Evolutionary conservation across 2,888 invertebrate genomes (phyloP).

Genomic region (Andrena flavipes): DNA sequence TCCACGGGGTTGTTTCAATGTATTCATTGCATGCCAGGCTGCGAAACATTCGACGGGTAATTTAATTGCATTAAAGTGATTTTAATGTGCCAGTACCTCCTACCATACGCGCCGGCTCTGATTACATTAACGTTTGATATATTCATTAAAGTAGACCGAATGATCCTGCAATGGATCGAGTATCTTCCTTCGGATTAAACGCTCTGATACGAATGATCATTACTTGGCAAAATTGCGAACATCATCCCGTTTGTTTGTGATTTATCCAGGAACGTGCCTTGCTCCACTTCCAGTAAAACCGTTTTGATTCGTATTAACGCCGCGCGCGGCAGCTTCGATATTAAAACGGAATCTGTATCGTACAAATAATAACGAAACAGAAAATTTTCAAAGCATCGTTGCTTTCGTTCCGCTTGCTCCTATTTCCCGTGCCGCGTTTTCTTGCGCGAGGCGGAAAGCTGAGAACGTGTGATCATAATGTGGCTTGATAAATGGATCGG

Average conservation of each 20-base stretch:
- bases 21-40: not conserved
- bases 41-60: not conserved
- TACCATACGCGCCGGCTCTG: not conserved
- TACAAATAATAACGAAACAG: not conserved
- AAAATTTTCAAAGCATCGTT: not conserved
- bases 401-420: not conserved
- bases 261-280: conserved; percentile 6
- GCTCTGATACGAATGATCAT: not conserved
- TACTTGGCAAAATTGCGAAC: not conserved
- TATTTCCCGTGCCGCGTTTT: not conserved
- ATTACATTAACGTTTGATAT: conserved; percentile 14
- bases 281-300: not conserved
- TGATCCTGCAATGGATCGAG: not conserved
- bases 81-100: not conserved
- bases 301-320: conserved; percentile 11
- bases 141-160: conserved; percentile 12
- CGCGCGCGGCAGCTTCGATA: not conserved
- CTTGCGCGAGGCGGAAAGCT: not conserved
- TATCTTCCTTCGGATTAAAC: conserved; percentile 1
- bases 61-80: not conserved
- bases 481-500: not conserved
- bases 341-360: conserved; percentile 7
- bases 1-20: not conserved
- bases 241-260: not conserved
- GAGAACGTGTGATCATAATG: not conserved